Evolutionary conservation across 2,888 invertebrate species (phyloP).

Genomic region (Achlya flavicornis): DNA sequence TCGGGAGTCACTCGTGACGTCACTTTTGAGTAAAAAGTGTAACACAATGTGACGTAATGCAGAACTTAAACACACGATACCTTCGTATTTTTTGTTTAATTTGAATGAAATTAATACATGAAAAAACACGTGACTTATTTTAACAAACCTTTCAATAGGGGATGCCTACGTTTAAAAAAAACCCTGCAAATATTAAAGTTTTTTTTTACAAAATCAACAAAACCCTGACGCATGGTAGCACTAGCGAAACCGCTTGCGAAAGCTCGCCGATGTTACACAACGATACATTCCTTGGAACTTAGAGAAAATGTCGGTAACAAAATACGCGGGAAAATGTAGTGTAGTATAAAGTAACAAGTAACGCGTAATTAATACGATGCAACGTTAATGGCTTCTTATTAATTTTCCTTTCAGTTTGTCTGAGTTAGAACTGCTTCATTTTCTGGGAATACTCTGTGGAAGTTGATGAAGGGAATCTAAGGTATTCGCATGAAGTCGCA

Average conservation of each 20-base stretch:
- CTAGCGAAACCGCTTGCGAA: neutral
- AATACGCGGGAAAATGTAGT: neutral
- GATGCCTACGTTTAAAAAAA: too few relatives aligned
- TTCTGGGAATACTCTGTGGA: neutral
- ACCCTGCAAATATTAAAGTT: too few relatives aligned
- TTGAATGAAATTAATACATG: too few relatives aligned
- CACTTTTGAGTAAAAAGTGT: too few relatives aligned
- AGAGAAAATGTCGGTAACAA: neutral
- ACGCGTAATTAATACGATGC: neutral
- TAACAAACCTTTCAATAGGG: too few relatives aligned
- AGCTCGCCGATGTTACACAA: neutral
- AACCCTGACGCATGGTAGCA: neutral
- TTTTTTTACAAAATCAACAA: too few relatives aligned
- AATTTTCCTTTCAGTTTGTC: neutral
- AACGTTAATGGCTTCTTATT: conserved; percentile 4
- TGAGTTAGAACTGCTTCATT: neutral
- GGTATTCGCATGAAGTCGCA: neutral
- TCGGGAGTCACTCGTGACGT: too few relatives aligned
- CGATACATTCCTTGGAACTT: neutral
- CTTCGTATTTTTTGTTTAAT: too few relatives aligned
- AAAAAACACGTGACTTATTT: too few relatives aligned
- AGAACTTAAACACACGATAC: too few relatives aligned
- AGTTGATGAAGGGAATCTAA: neutral
- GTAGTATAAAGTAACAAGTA: neutral
- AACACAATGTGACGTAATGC: too few relatives aligned